Base-by-base conservation (phyloP, 1,140 invertebrate genomes). In the Dufourea novaeangliae region DNA sequence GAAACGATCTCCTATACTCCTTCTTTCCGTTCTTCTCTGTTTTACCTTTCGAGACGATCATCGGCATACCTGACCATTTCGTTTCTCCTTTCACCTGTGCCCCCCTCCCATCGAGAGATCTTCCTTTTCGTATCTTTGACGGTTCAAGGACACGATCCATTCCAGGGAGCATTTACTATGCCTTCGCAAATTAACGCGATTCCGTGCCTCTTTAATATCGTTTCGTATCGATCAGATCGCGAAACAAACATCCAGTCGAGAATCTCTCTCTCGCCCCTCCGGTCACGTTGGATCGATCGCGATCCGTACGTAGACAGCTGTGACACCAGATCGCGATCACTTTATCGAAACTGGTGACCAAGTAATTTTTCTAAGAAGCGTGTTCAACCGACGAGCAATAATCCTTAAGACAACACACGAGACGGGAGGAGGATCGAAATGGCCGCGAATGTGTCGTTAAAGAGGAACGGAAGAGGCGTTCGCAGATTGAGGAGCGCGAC, bases 121-220 rank as follows among this genome's bases (percentile, higher is more conserved):
- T 34, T 50, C 41, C 25, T 37, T 22, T 37, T 52, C 10, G 44
- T 37, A 44, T 12, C 44, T 52, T 64, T n/a, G 44, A 44, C 70
- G 32, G 25, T 62, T 52, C 70, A 39, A 52, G 59, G 25, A 27
- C 22, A 27, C 57, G 69, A 34, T 52, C 32, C 59, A 64, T 73
- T 73, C 70, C 70, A 73, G 20, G 32, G 20, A 52, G 61, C 70
- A 64, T 73, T 73, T 73, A 63, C 37, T 3, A 57, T 20, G 25
- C 7, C 11, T 37, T 29, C 5, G 27, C 37, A 44, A 46, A 37
- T 10, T 12, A 5, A 20, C 39, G 29, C 25, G 57, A 25, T 32
- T 37, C 57, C 32, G 7, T 64, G 17, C 11, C 29, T 39, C 22
- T 29, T 59, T 20, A 11, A n/a, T 10, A 1, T 44, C 1, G 8